phyloP scores from a whole-genome alignment of 2,113 vertebrate genomes.

The Corynorhinus townsendii region DNA sequence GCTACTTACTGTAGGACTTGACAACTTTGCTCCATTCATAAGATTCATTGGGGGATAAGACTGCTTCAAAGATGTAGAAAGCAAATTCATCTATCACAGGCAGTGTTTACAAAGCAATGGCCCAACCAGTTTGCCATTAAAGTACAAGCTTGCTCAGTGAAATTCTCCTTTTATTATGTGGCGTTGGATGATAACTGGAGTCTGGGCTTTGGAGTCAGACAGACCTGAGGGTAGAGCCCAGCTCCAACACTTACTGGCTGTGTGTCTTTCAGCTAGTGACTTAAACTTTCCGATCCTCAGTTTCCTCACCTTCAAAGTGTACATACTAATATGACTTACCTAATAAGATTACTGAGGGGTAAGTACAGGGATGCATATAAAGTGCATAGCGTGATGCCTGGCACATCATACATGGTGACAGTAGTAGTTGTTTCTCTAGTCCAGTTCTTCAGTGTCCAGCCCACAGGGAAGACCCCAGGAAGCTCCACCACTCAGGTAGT shows the following conservation, averaged over 20 bases:
- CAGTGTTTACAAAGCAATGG: neutral
- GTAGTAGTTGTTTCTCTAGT: neutral
- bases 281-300: neutral
- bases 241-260: neutral
- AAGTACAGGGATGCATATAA: neutral
- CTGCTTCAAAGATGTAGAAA: neutral
- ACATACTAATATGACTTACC: neutral
- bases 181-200: neutral
- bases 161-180: neutral
- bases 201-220: neutral
- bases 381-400: neutral
- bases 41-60: neutral
- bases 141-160: neutral
- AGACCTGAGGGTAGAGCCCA: neutral
- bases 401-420: neutral
- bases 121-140: neutral
- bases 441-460: neutral
- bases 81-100: neutral
- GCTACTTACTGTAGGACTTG: slow-evolving; percentile 13
- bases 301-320: neutral
- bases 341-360: neutral
- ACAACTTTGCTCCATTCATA: slow-evolving; percentile 45
- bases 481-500: neutral
- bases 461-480: neutral
- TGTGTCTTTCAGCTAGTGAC: neutral